Evolutionary conservation across 2,113 vertebrate genomes (phyloP).

Genomic region (Larimichthys polyactis): DNA sequence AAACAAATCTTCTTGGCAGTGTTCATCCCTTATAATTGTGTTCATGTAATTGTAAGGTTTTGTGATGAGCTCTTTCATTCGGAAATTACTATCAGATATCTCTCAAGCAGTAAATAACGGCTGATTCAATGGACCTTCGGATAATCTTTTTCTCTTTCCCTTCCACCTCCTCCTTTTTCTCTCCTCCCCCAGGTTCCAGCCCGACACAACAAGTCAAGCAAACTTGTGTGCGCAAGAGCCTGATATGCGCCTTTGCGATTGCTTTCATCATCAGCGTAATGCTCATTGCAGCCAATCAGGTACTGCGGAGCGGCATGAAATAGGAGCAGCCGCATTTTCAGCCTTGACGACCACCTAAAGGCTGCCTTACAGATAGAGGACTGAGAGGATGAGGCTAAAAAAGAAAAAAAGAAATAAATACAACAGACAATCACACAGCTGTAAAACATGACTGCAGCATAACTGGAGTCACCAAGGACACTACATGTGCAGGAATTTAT

Average conservation of each 20-base stretch:
- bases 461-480: constrained; percentile 38
- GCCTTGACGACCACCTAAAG: constrained; percentile 56
- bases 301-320: constrained; percentile 97
- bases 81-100: constrained; percentile 49
- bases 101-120: constrained; percentile 49
- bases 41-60: constrained; percentile 39
- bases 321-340: constrained; percentile 69
- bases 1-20: constrained; percentile 37
- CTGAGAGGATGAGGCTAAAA: constrained; percentile 27
- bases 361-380: constrained; percentile 44
- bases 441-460: constrained; percentile 39
- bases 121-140: constrained; percentile 15
- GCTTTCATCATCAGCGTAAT: constrained; percentile 99
- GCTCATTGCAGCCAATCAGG: constrained; percentile 98
- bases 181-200: constrained; percentile 84
- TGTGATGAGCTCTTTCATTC: constrained; percentile 53
- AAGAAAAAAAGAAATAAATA: constrained; percentile 2
- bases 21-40: constrained; percentile 41
- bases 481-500: constrained; percentile 14
- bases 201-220: constrained; percentile 98
- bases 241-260: constrained; percentile 98
- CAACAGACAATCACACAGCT: constrained; percentile 56
- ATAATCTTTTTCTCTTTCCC: constrained; percentile 5
- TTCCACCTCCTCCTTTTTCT: neutral
- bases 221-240: constrained; percentile 96